Evolutionary conservation across 2,797 vertebrate species (phyloP).

Genomic region (Typhlichthys subterraneus): DNA sequence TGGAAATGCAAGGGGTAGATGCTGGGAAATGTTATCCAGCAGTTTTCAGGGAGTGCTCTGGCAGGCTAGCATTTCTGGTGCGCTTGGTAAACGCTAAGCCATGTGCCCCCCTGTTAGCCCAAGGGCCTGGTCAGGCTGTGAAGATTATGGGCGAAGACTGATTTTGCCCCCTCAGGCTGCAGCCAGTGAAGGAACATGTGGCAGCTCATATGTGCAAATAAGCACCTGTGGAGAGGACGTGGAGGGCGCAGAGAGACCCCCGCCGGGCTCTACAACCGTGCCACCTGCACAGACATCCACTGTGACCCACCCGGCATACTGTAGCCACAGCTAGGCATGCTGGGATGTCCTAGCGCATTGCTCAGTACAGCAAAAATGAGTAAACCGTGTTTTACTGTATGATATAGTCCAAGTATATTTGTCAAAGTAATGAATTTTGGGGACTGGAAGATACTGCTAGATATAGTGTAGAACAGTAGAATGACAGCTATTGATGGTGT

Average conservation of each 20-base stretch:
- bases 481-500: constrained; percentile 13
- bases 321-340: constrained; percentile 14
- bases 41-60: constrained; percentile 39
- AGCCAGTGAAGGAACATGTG: constrained; percentile 78
- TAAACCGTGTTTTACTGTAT: no score
- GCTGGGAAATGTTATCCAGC: constrained; percentile 49
- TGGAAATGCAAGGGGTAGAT: constrained; percentile 23
- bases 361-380: constrained; percentile 16
- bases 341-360: constrained; percentile 39
- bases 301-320: constrained; percentile 43
- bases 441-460: constrained; percentile 14
- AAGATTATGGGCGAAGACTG: constrained; percentile 78
- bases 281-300: constrained; percentile 81
- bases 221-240: constrained; percentile 77
- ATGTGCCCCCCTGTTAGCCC: constrained; percentile 63
- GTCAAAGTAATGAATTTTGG: constrained; percentile 2
- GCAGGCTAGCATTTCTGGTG: constrained; percentile 53
- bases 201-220: constrained; percentile 85
- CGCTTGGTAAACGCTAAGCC: constrained; percentile 67
- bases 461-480: background rate
- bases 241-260: constrained; percentile 59
- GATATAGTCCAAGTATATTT: no score
- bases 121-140: constrained; percentile 70
- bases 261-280: constrained; percentile 66
- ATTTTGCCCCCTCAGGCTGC: constrained; percentile 76